phyloP scores from a whole-genome alignment of 2,113 vertebrate genomes.

The Phylloscopus whistleri region DNA sequence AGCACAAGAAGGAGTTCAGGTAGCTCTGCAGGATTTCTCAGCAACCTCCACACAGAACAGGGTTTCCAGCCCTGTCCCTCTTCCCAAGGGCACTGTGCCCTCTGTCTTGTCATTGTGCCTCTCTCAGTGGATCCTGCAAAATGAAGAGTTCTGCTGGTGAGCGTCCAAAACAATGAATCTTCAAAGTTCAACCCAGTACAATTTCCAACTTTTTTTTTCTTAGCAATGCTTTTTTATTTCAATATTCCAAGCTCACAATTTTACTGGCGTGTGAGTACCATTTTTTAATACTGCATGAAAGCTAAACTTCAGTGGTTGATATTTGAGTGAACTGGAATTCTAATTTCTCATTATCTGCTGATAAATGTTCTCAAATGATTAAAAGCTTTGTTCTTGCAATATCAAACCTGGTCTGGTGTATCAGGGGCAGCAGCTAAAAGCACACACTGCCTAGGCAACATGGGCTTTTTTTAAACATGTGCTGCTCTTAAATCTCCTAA shows the following conservation, averaged over 20 bases:
- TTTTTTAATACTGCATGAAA: not conserved
- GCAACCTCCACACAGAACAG: not conserved
- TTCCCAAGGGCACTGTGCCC: not conserved
- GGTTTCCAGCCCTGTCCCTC: not conserved
- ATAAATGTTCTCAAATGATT: conserved; percentile 8
- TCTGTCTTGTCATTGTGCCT: not conserved
- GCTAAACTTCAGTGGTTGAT: not conserved
- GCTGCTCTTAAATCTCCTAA: conserved; percentile 38
- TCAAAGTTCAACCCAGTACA: not conserved
- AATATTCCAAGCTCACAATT: not conserved
- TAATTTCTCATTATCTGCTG: conserved; percentile 36
- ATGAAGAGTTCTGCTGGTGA: not conserved
- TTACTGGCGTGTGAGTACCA: not conserved
- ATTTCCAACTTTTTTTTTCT: not conserved
- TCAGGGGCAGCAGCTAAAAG: not conserved
- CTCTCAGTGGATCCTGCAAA: not conserved
- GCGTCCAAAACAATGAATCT: not conserved
- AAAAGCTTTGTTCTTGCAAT: conserved; percentile 9
- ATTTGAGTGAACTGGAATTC: not conserved
- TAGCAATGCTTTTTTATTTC: not conserved
- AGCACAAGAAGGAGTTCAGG: not conserved
- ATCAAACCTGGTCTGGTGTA: not conserved
- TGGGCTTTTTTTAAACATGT: not conserved
- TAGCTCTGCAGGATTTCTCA: not conserved
- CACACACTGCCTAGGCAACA: not conserved